phyloP scores from a whole-genome alignment of 2,797 vertebrate genomes.

The Vipera latastei region DNA sequence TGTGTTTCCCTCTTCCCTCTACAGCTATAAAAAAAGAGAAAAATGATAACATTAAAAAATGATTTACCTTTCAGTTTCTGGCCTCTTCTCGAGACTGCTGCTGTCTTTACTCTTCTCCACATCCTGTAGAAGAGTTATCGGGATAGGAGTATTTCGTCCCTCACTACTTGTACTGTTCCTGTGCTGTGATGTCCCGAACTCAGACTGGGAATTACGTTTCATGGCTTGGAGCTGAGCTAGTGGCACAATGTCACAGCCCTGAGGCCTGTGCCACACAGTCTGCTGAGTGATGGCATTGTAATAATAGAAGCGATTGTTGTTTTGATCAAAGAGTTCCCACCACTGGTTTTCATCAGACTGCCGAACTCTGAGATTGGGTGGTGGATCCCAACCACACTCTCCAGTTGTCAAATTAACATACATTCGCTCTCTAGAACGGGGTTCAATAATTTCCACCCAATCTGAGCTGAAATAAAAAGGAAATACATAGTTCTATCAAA shows the following conservation, averaged over 20 bases:
- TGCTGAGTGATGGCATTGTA: constrained; percentile 83
- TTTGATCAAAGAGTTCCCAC: constrained; percentile 90
- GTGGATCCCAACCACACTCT: constrained; percentile 88
- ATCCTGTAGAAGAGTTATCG: constrained; percentile 55
- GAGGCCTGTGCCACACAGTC: constrained; percentile 89
- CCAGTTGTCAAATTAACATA: constrained; percentile 86
- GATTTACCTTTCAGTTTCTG: constrained; percentile 79
- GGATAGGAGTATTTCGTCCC: constrained; percentile 70
- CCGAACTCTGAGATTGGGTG: constrained; percentile 76
- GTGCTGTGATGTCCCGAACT: constrained; percentile 52
- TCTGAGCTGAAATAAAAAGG: constrained; percentile 74
- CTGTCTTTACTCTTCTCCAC: constrained; percentile 69
- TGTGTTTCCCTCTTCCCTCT: background rate
- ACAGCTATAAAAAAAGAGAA: background rate
- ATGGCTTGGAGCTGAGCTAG: constrained; percentile 88
- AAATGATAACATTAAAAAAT: background rate
- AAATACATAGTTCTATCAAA: background rate
- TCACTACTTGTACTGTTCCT: constrained; percentile 67
- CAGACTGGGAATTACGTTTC: constrained; percentile 77
- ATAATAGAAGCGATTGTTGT: constrained; percentile 89
- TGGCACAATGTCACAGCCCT: constrained; percentile 86
- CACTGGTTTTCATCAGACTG: constrained; percentile 88
- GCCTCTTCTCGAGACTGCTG: constrained; percentile 64
- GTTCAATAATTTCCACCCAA: constrained; percentile 93
- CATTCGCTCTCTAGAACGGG: constrained; percentile 87